Evolutionary conservation across 2,113 vertebrate genomes (phyloP).

Genomic region (Mirounga angustirostris): DNA sequence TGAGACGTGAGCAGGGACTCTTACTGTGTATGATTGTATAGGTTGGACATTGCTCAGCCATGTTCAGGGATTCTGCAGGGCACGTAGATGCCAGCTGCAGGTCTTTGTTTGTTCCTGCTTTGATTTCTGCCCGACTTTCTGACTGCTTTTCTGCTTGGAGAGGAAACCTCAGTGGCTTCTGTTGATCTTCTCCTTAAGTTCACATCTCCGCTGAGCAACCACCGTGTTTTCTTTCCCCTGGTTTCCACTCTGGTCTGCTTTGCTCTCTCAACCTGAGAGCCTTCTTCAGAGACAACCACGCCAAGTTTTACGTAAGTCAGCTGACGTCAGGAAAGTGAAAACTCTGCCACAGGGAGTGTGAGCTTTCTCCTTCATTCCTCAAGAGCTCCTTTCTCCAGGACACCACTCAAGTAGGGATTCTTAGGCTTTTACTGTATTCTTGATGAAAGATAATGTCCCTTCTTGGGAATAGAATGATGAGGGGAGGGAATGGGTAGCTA

Average conservation of each 20-base stretch:
- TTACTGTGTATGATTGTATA: not conserved
- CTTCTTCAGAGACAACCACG: not conserved
- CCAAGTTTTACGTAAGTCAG: not conserved
- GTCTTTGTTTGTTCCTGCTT: not conserved
- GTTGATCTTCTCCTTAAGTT: not conserved
- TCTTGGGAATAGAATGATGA: not conserved
- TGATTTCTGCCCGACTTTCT: conserved; percentile 30
- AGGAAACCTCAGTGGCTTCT: not conserved
- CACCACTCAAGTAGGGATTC: not conserved
- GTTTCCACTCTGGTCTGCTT: not conserved
- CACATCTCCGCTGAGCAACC: not conserved
- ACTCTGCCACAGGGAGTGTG: not conserved
- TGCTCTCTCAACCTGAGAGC: not conserved
- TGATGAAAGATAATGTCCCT: not conserved
- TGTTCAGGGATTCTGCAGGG: not conserved
- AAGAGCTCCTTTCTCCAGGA: not conserved
- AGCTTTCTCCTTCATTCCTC: not conserved
- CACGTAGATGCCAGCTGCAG: not conserved
- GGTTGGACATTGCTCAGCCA: not conserved
- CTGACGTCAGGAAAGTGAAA: not conserved
- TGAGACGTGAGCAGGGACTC: not conserved
- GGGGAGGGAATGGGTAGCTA: not conserved
- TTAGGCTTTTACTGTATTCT: not conserved
- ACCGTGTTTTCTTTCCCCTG: not conserved
- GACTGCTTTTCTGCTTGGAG: not conserved